Base-by-base conservation (phyloP, 1,140 invertebrate genomes). In the Neomicropteryx cornuta region DNA sequence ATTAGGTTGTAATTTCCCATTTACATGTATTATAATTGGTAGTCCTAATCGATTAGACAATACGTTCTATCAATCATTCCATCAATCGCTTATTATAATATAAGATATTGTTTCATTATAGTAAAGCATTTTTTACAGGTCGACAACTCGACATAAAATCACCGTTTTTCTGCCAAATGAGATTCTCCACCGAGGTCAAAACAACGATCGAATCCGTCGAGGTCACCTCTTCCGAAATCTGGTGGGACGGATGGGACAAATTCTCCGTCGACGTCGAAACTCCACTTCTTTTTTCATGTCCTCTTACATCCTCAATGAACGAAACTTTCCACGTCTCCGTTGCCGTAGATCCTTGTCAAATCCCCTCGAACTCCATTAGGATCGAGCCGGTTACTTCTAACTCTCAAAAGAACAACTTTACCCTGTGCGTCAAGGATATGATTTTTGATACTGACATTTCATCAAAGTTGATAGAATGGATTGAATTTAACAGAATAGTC, bases 361-460 rank as follows among this genome's bases (percentile, higher is more conserved):
- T 65, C 33, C 60, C 58, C 5, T 50, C 48, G 3, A 65, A 65
- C 40, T 55, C 51, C 19, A 58, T 66, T 35, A 14, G 36, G 13
- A 38, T 68, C 31, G 45, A 51, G 36, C 53, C 56, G 21, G 34
- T 18, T 14, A 19, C 41, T 8, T 20, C 39, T 11, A 34, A 22
- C 11, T 30, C 41, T 21, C 50, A 54, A 36, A 45, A 48, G 33
- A 50, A 58, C 45, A 60, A 56, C 4, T 80, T 83, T 47, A 79
- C 75, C 3, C 56, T 84, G 20, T 84, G 81, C 49, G 74, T 83
- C 1, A 84, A 84, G 57, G 78, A 79, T 33, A 53, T 84, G 50
- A 68, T 73, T 39, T 83, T 82, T 49, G 46, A 62, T 22, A 63
- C 73, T 34, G 76, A 83, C 46, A 72, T 80, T 35, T 73, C 76